phyloP scores from a whole-genome alignment of 1,140 invertebrate species.

The Arion vulgaris region DNA sequence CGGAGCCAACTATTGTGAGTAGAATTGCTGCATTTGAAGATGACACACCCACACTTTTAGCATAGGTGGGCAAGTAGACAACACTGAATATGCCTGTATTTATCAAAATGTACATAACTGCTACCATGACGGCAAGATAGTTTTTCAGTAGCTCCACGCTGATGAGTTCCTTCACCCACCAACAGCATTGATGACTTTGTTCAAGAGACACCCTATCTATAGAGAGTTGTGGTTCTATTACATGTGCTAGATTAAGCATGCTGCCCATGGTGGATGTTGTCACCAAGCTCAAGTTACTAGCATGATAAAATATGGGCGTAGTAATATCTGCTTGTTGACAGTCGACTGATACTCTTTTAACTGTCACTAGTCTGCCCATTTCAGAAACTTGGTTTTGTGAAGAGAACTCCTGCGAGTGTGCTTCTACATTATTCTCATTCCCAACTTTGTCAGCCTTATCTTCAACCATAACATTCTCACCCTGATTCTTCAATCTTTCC shows the following conservation, averaged over 20 bases:
- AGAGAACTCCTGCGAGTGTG: no score
- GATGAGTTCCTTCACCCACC: not conserved
- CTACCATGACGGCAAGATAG: not conserved
- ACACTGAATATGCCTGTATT: not conserved
- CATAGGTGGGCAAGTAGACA: conserved; percentile 20
- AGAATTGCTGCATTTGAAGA: conserved; percentile 14
- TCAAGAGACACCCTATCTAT: no score
- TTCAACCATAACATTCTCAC: not conserved
- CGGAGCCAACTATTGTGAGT: not conserved
- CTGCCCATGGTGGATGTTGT: not conserved
- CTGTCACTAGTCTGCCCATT: not conserved
- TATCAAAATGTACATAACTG: not conserved
- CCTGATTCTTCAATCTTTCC: not conserved
- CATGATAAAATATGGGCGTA: not conserved
- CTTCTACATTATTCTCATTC: no score
- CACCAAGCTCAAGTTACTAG: not conserved
- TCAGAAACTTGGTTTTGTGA: no score
- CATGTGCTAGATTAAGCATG: not conserved
- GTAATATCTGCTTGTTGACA: not conserved
- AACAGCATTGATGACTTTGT: not conserved
- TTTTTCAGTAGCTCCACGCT: conserved; percentile 7
- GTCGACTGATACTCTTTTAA: not conserved
- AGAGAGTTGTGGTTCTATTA: not conserved
- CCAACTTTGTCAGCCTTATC: not conserved
- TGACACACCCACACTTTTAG: not conserved